Base-by-base conservation (phyloP, 2,888 invertebrate species). In the Phalera bucephala region DNA sequence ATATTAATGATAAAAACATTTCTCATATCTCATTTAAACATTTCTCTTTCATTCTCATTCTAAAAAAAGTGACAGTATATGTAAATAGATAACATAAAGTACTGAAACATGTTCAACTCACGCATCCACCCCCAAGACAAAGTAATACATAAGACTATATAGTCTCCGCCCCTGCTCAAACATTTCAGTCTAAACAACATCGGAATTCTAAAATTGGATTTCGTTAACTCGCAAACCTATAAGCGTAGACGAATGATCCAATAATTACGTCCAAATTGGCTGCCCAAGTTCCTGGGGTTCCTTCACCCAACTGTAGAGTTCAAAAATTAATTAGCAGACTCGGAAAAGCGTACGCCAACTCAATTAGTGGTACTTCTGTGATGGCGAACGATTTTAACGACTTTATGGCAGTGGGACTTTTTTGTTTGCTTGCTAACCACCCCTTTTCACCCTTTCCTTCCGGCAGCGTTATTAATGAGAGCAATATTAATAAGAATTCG, bases 291-390 rank as follows among this genome's bases (percentile, higher is more conserved):
- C 28, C 22, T 14, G 25, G 40, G 61, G 55, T 60, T 68, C 62
- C 59, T 63, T 59, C 48, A 52, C 42, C 55, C 57, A 57, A 53
- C 60, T 54, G 57, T 29, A 34, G 53, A 66, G 63, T 74, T 76
- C 74, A 77, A 73, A 76, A 77, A 75, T 74, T 76, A 77, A 77
- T 78, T 78, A 77, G 64, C 55, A 46, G 62, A 68, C 70, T 68
- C 63, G 67, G 54, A 60, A 67, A 60, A 68, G 65, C 64, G 67
- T 46, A 53, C 52, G 59, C 51, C 41, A 59, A 64, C 70, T 72
- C 67, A 58, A 58, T 58, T 58, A 58, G 52, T 61, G 65, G 60
- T 68, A 59, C 44, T 49, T 41, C 41, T 52, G 40, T 41, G 39
- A 52, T 47, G 52, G 45, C 40, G 40, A 51, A 42, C 57, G 52